phyloP scores from a whole-genome alignment of 2,113 vertebrate genomes.

The Coptodon bakossiorum region DNA sequence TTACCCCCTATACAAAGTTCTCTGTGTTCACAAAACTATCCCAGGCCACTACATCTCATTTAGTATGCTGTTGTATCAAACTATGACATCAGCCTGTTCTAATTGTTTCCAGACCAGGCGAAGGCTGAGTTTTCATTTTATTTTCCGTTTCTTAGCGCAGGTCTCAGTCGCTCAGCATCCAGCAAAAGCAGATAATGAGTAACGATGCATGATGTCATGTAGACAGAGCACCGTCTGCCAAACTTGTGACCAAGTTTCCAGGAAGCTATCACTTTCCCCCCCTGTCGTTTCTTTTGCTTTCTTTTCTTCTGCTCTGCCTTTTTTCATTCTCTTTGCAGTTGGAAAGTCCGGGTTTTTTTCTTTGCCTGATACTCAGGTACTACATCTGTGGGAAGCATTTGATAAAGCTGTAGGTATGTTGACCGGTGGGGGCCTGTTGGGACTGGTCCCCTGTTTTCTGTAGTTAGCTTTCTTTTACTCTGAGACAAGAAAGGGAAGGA shows the following conservation, averaged over 20 bases:
- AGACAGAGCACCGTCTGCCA: neutral
- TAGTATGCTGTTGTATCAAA: constrained; percentile 57
- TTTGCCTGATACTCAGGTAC: neutral
- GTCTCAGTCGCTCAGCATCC: constrained; percentile 15
- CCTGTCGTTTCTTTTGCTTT: constrained; percentile 5
- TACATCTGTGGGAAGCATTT: constrained; percentile 4
- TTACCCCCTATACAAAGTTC: constrained; percentile 3
- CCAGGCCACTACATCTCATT: constrained; percentile 48
- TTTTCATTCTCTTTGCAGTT: neutral
- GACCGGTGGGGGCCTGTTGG: constrained; percentile 20
- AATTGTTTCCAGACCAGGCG: constrained; percentile 69
- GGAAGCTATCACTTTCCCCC: constrained; percentile 26
- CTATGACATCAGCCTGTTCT: constrained; percentile 65
- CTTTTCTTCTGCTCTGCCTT: constrained; percentile 6
- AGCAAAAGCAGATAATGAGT: constrained; percentile 53
- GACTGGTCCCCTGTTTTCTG: neutral
- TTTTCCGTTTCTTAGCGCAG: constrained; percentile 52
- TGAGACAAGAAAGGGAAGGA: neutral
- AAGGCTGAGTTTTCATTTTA: constrained; percentile 40
- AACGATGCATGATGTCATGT: constrained; percentile 62
- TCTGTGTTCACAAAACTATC: constrained; percentile 42
- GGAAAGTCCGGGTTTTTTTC: neutral
- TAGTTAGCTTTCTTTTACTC: neutral
- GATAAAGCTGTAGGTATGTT: constrained; percentile 22
- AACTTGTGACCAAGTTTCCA: constrained; percentile 49